phyloP scores from a whole-genome alignment of 2,113 vertebrate species.

The Chrysochloris asiatica region DNA sequence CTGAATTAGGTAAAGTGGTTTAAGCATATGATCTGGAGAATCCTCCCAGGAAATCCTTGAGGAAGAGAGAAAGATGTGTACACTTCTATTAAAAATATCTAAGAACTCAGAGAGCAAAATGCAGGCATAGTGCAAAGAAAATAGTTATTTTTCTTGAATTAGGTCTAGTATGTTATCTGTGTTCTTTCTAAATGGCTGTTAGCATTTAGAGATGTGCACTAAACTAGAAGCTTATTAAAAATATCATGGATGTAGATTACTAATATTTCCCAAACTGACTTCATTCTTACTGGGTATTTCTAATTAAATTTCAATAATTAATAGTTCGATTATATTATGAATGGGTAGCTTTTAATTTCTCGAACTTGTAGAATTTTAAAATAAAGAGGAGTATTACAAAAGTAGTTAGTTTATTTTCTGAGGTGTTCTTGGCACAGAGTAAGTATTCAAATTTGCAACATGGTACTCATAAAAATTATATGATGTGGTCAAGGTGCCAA shows the following conservation, averaged over 20 bases:
- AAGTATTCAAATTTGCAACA: not conserved
- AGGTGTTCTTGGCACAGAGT: not conserved
- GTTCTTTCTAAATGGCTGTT: not conserved
- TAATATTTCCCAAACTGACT: no score
- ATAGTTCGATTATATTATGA: not conserved
- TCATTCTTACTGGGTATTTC: not conserved
- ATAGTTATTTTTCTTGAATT: not conserved
- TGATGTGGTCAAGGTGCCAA: not conserved
- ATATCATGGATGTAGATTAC: no score
- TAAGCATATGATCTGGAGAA: not conserved
- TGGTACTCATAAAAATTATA: not conserved
- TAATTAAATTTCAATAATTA: not conserved
- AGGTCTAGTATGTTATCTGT: not conserved
- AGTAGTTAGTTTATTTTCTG: not conserved
- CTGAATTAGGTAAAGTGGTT: slow-evolving; percentile 26
- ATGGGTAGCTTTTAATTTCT: not conserved
- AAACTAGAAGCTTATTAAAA: not conserved
- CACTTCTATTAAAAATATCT: not conserved
- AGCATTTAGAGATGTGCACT: not conserved
- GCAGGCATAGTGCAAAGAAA: not conserved
- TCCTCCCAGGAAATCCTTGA: not conserved
- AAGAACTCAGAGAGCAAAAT: not conserved
- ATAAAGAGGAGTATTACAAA: not conserved
- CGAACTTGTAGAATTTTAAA: not conserved
- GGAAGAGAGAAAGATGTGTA: not conserved